phyloP scores from a whole-genome alignment of 2,888 invertebrate species.

The Mactromeris polynyma region DNA sequence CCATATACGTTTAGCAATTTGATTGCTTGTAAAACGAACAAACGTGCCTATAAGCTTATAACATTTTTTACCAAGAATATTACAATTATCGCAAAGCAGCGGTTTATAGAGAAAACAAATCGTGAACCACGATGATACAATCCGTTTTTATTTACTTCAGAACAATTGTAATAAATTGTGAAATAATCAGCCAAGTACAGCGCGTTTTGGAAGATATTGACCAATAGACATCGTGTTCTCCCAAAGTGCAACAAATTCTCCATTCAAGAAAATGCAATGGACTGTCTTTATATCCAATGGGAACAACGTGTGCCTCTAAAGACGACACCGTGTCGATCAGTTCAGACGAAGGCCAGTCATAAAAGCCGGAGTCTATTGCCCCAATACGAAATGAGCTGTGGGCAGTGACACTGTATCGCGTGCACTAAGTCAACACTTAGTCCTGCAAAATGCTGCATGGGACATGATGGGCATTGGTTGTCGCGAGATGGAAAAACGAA shows the following conservation, averaged over 20 bases:
- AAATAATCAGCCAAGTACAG: too few relatives aligned
- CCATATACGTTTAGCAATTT: too few relatives aligned
- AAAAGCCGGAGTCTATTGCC: neutral
- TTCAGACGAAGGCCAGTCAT: conserved; percentile 13
- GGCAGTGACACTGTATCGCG: neutral
- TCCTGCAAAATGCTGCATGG: neutral
- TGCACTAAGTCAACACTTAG: neutral
- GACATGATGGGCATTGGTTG: neutral
- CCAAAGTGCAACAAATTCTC: neutral
- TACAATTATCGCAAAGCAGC: too few relatives aligned
- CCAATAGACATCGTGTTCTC: too few relatives aligned
- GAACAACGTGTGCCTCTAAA: conserved; percentile 4
- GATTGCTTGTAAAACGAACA: too few relatives aligned
- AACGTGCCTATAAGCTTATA: too few relatives aligned
- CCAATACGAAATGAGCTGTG: neutral
- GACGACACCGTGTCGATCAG: neutral
- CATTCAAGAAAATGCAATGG: neutral
- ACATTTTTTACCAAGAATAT: too few relatives aligned
- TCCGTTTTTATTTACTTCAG: too few relatives aligned
- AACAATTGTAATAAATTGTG: too few relatives aligned
- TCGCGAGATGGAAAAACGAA: neutral
- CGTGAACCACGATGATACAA: too few relatives aligned
- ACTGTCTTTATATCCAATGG: conserved; percentile 10
- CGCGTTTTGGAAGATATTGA: too few relatives aligned
- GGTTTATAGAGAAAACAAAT: too few relatives aligned